phyloP scores from a whole-genome alignment of 2,888 invertebrate genomes.

The Troglohyphantes excavatus region DNA sequence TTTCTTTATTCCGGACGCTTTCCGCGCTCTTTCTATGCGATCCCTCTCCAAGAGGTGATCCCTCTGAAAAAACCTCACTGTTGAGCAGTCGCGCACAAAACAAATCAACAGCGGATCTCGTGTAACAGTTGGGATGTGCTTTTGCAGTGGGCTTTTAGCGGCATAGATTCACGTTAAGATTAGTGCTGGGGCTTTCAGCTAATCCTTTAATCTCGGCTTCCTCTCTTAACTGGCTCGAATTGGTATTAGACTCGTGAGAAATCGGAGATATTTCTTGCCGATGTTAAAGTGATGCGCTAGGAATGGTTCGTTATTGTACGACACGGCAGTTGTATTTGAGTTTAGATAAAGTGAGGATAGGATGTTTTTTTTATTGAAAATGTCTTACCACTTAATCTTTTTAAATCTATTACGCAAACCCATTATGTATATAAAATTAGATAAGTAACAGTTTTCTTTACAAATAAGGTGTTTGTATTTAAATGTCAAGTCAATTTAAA shows the following conservation, averaged over 20 bases:
- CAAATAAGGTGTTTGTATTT: too few species aligned
- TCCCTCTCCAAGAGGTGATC: constrained; percentile 15
- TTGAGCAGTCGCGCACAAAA: constrained; percentile 53
- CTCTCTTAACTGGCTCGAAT: constrained; percentile 64
- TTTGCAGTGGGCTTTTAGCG: constrained; percentile 68
- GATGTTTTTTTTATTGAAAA: not conserved
- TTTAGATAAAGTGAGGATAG: too few species aligned
- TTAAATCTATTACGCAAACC: not conserved
- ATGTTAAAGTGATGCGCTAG: constrained; percentile 14
- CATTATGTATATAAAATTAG: too few species aligned
- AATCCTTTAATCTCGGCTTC: constrained; percentile 73
- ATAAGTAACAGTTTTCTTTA: too few species aligned
- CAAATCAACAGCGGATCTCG: constrained; percentile 60
- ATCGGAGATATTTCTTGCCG: constrained; percentile 17
- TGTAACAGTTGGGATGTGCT: not conserved
- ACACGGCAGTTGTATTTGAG: not conserved
- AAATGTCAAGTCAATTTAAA: too few species aligned
- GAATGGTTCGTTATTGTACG: too few species aligned
- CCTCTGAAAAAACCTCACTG: constrained; percentile 56
- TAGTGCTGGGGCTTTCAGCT: constrained; percentile 53
- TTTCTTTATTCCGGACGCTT: constrained; percentile 8
- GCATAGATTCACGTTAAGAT: constrained; percentile 66
- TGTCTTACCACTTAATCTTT: not conserved
- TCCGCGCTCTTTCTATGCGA: not conserved
- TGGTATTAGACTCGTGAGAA: constrained; percentile 65